Evolutionary conservation across 2,113 vertebrate genomes (phyloP), one percentile per base, ranked within the genome.

Genomic region (Guaruba guarouba): DNA sequence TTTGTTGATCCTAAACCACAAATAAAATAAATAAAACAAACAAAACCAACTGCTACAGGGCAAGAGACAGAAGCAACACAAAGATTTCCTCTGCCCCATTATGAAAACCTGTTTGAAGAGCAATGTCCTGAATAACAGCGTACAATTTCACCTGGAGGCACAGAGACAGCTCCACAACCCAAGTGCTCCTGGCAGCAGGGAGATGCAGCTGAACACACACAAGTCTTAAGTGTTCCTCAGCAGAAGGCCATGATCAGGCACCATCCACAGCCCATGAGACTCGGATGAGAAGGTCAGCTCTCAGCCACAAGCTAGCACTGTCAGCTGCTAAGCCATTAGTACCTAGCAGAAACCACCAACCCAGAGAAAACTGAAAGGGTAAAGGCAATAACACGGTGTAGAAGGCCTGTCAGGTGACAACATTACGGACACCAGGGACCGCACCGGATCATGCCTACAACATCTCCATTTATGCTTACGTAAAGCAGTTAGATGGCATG

Each of bases 361-460:
- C 3, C 0, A 13, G 55, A 0, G 16, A 62, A 23, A 46, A 7
- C 2, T 3, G 46, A 37, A 77, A 48, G 12, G 13, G 74, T 7
- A 0, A 37, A 55, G 68, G 48, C 13, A 43, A 6, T 2, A 1
- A 6, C 3, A 1, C 1, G 0, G 51, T 0, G 11, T 4, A 13
- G 10, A 14, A 49, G 44, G 41, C 29, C 37, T 0, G 0, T 73
- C 52, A 46, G 62, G 67, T 6, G 39, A 35, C n/a, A 12, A 43
- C 15, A 1, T 1, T 4, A 3, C 1, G 0, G 67, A 20, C 31
- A 68, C 69, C 37, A 5, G 67, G n/a, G n/a, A 33, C 13, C 10
- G 0, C 44, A 3, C 7, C 0, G 4, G 25, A 23, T 5, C 49
- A 2, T 2, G 3, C 57, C 81, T 80, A 37, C 23, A 22, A 25